Base-by-base conservation (phyloP, 2,113 vertebrate species). In the Chaetodon auriga region DNA sequence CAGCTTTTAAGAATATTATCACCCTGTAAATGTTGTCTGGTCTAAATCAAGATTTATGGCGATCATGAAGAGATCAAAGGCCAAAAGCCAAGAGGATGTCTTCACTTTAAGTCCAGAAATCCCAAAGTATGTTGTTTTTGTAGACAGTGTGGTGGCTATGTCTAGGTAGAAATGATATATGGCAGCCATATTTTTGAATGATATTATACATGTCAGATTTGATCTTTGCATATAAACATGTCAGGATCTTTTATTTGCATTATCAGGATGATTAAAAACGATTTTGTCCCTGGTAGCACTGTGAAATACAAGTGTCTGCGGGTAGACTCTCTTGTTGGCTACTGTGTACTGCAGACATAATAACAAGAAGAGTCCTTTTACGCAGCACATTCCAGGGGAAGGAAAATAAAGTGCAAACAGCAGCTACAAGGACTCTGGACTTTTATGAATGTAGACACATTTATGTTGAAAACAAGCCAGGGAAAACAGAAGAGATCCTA, bases 1-100 rank as follows among this genome's bases (percentile, higher is more conserved):
- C 10, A 38, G 66, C 84, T 80, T 68, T 88, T 77, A 80, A 77
- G 68, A 70, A 66, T 68, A 65, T 86, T 70, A 84, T 76, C 85
- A 74, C 81, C 60, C 21, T 76, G 79, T 85, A 83, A 84, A 89
- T 66, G 51, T 53, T 49, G 38, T 87, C 81, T 85, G 23, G 16
- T 66, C 55, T 73, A 62, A 30, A 5, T 36, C 35, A 46, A 79
- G 62, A 68, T 75, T 74, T 21, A 75, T 48, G n/a, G 38, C 0
- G 1, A 77, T 53, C 16, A 72, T 74, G 4, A n/a, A 21, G 23
- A 23, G 23, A 74, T 69, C 14, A 79, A 53, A 60, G 38, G 18
- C 63, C 61, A 18, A 68, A 86, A 85, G 79, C 11, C 53, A 65
- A 51, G 6, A 78, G 36, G 54, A 60, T 30, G 45, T 65, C 57